Evolutionary conservation across 2,888 invertebrate genomes (phyloP).

Genomic region (Bembecia ichneumoniformis): DNA sequence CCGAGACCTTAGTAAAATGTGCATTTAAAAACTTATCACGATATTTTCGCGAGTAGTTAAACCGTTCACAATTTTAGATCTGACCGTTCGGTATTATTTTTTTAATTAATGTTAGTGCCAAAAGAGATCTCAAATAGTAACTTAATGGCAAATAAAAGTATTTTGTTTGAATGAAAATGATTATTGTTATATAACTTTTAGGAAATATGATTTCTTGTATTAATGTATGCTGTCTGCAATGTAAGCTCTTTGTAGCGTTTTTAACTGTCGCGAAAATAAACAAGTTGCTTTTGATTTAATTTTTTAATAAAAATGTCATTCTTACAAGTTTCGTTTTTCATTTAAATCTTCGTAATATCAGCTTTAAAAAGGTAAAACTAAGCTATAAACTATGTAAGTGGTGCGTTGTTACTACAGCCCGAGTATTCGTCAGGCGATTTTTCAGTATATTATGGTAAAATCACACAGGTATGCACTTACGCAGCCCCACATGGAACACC

Average conservation of each 20-base stretch:
- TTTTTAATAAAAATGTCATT: conserved; percentile 43
- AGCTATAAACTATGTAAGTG: too few species aligned
- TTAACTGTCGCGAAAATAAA: conserved; percentile 61
- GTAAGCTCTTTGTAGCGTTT: conserved; percentile 38
- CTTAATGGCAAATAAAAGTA: conserved; percentile 6
- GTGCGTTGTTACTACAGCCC: too few species aligned
- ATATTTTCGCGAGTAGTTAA: conserved; percentile 45
- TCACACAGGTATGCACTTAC: too few species aligned
- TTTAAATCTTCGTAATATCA: neutral
- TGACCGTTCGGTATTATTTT: conserved; percentile 18
- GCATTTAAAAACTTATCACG: conserved; percentile 36
- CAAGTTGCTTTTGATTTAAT: conserved; percentile 64
- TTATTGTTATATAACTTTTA: conserved; percentile 6
- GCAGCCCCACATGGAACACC: too few species aligned
- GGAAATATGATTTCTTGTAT: conserved; percentile 1
- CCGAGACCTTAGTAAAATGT: conserved; percentile 38
- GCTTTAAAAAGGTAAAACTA: too few species aligned
- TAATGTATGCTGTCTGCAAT: conserved; percentile 6
- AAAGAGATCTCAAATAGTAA: conserved; percentile 21
- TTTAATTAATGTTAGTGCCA: conserved; percentile 36
- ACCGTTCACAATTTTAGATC: conserved; percentile 26
- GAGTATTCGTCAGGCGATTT: too few species aligned
- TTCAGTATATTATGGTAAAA: too few species aligned
- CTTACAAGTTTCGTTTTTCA: conserved; percentile 3
- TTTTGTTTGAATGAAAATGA: conserved; percentile 1